Conservation (phyloP, 2,113 vertebrate species). For the Nanorana parkeri region DNA sequence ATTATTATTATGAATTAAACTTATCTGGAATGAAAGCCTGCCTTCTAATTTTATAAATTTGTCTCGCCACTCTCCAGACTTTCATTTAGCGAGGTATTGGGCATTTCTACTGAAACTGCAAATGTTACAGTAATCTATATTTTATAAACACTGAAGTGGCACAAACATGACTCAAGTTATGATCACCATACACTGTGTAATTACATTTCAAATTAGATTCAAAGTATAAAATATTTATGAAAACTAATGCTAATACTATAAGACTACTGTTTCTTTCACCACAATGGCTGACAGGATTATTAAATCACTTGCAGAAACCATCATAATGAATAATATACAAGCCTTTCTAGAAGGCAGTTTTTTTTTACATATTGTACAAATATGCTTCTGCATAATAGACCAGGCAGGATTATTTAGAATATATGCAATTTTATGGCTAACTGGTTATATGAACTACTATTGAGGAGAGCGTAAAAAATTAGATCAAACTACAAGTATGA, state of each 20-base stretch:
- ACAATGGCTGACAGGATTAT: conserved; percentile 36
- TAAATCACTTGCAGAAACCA: conserved; percentile 32
- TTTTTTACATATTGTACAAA: conserved; percentile 15
- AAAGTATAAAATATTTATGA: conserved; percentile 48
- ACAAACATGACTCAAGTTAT: conserved; percentile 29
- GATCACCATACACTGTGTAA: conserved; percentile 40
- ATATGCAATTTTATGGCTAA: background rate
- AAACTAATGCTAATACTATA: conserved; percentile 51
- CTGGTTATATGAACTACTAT: background rate
- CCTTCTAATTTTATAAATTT: conserved; percentile 36
- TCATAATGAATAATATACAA: conserved; percentile 36
- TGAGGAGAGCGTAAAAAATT: too few relatives aligned
- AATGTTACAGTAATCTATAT: conserved; percentile 47
- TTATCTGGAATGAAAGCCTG: conserved; percentile 35
- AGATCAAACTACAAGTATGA: too few relatives aligned
- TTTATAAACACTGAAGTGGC: conserved; percentile 48
- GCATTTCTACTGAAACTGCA: conserved; percentile 36
- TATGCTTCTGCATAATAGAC: background rate
- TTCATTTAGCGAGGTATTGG: conserved; percentile 9
- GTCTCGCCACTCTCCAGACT: conserved; percentile 7
- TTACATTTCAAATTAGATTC: conserved; percentile 53
- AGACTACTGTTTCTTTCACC: conserved; percentile 21
- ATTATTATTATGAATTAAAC: conserved; percentile 36
- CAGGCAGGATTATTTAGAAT: background rate
- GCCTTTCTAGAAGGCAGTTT: conserved; percentile 5